Evolutionary conservation across 1,140 invertebrate species (phyloP).

Genomic region (Panulirus ornatus): DNA sequence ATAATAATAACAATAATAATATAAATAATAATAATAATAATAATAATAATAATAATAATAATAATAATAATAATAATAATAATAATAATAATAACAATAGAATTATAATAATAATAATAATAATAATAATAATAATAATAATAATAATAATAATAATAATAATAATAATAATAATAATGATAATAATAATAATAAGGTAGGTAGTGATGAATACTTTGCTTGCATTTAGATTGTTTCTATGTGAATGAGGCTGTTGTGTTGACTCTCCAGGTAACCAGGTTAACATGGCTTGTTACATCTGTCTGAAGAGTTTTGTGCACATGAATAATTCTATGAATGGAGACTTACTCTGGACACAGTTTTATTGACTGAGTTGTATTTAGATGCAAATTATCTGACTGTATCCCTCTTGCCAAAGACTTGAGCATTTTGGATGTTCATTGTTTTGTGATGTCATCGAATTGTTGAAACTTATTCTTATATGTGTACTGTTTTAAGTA

Average conservation of each 20-base stretch:
- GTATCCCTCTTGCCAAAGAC: slow-evolving; percentile 70
- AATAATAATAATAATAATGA: neutral
- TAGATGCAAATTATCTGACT: slow-evolving; percentile 37
- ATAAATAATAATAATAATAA: too few species aligned
- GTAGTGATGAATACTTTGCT: slow-evolving; percentile 11
- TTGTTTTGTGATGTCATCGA: slow-evolving; percentile 66
- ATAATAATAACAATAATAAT: too few species aligned
- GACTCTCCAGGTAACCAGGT: neutral
- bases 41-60: too few species aligned
- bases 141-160: too few species aligned
- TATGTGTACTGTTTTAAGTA: slow-evolving; percentile 69
- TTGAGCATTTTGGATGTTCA: slow-evolving; percentile 67
- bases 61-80: too few species aligned
- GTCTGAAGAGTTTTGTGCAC: neutral
- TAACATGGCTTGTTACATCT: neutral
- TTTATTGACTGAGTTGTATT: slow-evolving; percentile 27
- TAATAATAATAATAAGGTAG: neutral
- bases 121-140: too few species aligned
- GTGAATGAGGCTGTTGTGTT: neutral
- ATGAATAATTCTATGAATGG: slow-evolving; percentile 1
- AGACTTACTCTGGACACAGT: slow-evolving; percentile 16
- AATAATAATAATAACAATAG: too few species aligned
- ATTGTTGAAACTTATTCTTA: slow-evolving; percentile 42
- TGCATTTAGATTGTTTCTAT: neutral
- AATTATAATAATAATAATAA: too few species aligned